These are phyloP conservation scores for Monomorium pharaonis DNA, from an alignment of 1,140 invertebrate genomes.

Conservation along the genomic window DNA sequence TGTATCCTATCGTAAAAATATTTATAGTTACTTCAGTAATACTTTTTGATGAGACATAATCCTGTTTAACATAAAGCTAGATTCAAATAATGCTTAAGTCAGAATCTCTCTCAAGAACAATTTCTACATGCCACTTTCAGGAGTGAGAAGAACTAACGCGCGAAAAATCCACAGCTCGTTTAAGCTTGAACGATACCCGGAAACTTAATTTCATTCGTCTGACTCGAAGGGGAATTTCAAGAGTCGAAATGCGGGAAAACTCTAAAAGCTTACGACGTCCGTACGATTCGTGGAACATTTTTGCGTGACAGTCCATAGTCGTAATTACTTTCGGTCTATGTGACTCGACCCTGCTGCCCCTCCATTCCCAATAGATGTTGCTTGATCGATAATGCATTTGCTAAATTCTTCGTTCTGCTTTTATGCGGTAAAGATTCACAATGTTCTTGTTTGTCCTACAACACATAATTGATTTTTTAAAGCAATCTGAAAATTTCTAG, in stretches of 20 bases:
- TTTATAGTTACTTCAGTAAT: background rate
- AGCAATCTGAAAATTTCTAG: background rate
- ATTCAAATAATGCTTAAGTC: background rate
- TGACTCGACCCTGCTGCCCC: background rate
- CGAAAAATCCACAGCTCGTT: conserved; percentile 49
- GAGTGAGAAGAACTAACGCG: conserved; percentile 27
- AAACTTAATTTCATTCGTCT: conserved; percentile 63
- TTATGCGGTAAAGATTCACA: background rate
- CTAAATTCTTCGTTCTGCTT: background rate
- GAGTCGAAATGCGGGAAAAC: conserved; percentile 33
- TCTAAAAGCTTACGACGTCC: conserved; percentile 33
- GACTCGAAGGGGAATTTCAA: conserved; percentile 15
- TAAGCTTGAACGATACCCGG: conserved; percentile 45
- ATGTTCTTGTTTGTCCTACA: background rate
- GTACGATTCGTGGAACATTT: conserved; percentile 53
- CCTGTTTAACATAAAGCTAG: background rate
- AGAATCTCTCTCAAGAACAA: background rate
- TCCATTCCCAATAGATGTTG: conserved; percentile 11
- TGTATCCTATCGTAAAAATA: background rate
- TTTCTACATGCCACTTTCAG: conserved; percentile 9
- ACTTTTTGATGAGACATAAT: background rate
- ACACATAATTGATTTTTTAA: background rate
- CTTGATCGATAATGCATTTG: conserved; percentile 30
- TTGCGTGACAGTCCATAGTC: conserved; percentile 48
- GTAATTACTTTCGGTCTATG: conserved; percentile 55